Conservation (phyloP, 1,140 invertebrate genomes). For the Apis cerana region DNA sequence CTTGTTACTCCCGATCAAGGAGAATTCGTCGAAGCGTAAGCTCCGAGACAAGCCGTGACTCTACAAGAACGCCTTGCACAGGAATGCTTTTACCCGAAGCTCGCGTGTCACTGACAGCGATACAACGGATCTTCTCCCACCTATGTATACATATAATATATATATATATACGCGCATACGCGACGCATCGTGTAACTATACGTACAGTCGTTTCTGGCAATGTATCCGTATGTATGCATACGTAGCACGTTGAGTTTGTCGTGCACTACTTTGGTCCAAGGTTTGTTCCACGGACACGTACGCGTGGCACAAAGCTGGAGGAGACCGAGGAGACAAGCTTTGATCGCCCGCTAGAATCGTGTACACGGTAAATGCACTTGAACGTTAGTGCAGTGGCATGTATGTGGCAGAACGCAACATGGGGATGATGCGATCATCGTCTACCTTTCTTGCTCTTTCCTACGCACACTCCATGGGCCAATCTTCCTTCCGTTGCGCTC, state of each 20-base stretch:
- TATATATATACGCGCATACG: background rate
- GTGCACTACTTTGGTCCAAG: background rate
- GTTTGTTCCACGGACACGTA: slow-evolving; percentile 8
- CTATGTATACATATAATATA: no score
- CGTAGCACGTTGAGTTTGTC: background rate
- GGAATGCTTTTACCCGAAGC: slow-evolving; percentile 45
- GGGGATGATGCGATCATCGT: slow-evolving; percentile 4
- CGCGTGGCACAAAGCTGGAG: background rate
- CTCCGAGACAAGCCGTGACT: slow-evolving; percentile 34
- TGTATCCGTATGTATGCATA: background rate
- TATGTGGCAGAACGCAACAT: slow-evolving; percentile 8
- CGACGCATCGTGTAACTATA: no score
- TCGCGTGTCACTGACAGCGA: slow-evolving; percentile 40
- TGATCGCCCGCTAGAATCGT: slow-evolving; percentile 39
- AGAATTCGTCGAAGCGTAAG: slow-evolving; percentile 15
- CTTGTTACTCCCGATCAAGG: background rate
- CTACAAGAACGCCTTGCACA: slow-evolving; percentile 23
- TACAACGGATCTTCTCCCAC: background rate
- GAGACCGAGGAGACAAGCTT: slow-evolving; percentile 7
- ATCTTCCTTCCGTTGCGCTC: background rate
- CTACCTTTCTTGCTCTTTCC: background rate
- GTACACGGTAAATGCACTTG: slow-evolving; percentile 33
- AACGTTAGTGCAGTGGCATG: slow-evolving; percentile 18
- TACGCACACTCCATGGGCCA: background rate
- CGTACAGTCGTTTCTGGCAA: background rate